A percentile compares a stretch with the other conserved stretches of the same genome.
Conservation (phyloP, 2,797 vertebrate genomes). For the Caiman crocodilus region DNA sequence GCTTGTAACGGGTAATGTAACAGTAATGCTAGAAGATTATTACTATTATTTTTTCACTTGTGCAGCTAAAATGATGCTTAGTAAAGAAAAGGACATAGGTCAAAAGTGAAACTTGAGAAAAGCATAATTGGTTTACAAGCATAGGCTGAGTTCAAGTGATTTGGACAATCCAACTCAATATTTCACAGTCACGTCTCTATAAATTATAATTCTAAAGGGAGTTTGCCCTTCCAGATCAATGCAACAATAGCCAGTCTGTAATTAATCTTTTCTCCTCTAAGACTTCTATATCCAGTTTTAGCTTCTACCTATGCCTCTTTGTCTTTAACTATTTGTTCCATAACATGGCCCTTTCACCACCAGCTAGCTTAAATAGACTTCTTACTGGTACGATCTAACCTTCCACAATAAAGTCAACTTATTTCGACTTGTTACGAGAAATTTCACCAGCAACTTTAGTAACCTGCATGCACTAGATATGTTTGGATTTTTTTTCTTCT, state of each 20-base stretch:
- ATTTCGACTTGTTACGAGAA: neutral
- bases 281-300: neutral
- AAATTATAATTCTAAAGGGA: slow-evolving; percentile 52
- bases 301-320: neutral
- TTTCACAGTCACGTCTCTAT: slow-evolving; percentile 45
- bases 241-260: neutral
- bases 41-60: slow-evolving; percentile 49
- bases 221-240: neutral
- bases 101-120: slow-evolving; percentile 59
- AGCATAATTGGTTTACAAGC: slow-evolving; percentile 43
- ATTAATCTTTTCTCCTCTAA: neutral
- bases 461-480: neutral
- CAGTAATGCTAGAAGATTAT: slow-evolving; percentile 11
- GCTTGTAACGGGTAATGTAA: slow-evolving; percentile 35
- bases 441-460: neutral
- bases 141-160: slow-evolving; percentile 44
- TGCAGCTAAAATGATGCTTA: slow-evolving; percentile 55
- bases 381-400: neutral
- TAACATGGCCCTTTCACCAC: neutral
- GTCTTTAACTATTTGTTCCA: neutral
- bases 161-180: slow-evolving; percentile 58
- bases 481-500: neutral
- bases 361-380: neutral
- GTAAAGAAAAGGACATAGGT: slow-evolving; percentile 22
- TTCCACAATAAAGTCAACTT: neutral